Evolutionary conservation across 30 jellyfish, hydroid and myxozoan species (phyloP).

Genomic region (Sanderia malayensis): DNA sequence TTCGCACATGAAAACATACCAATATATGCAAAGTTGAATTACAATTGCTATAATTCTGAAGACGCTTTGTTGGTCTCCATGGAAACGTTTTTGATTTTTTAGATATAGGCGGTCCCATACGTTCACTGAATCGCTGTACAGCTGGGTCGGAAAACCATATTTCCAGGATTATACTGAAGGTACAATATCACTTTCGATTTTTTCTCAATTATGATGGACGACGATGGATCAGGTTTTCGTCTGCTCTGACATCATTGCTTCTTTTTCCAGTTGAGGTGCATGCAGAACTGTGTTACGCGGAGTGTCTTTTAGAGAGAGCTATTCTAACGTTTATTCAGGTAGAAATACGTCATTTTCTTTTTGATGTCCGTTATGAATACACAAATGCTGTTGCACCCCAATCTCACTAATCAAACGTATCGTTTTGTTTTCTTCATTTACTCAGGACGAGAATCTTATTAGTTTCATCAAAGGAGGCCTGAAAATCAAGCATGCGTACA

Average conservation of each 20-base stretch:
- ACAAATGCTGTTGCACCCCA: too few relatives aligned
- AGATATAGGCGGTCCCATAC: conserved; percentile 77
- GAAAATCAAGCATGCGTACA: conserved; percentile 83
- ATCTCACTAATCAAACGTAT: too few relatives aligned
- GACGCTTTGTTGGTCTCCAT: too few relatives aligned
- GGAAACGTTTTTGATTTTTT: background rate
- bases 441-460: conserved; percentile 94
- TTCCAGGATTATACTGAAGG: conserved; percentile 86
- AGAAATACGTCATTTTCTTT: too few relatives aligned
- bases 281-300: conserved; percentile 98
- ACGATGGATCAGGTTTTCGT: too few relatives aligned
- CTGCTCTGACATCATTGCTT: too few relatives aligned
- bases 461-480: conserved; percentile 94
- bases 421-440: background rate
- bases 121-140: conserved; percentile 84
- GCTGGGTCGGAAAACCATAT: conserved; percentile 73
- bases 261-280: conserved; percentile 82
- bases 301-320: conserved; percentile 83
- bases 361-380: too few relatives aligned
- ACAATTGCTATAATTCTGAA: too few relatives aligned
- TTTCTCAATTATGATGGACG: too few relatives aligned
- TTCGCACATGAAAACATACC: too few relatives aligned
- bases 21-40: too few relatives aligned
- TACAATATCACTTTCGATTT: too few relatives aligned
- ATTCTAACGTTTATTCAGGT: conserved; percentile 94